Percentiles rank a stretch among this genome's conserved stretches.
Evolutionary conservation across 2,797 vertebrate genomes (phyloP).

Genomic region (Notamacropus eugenii): DNA sequence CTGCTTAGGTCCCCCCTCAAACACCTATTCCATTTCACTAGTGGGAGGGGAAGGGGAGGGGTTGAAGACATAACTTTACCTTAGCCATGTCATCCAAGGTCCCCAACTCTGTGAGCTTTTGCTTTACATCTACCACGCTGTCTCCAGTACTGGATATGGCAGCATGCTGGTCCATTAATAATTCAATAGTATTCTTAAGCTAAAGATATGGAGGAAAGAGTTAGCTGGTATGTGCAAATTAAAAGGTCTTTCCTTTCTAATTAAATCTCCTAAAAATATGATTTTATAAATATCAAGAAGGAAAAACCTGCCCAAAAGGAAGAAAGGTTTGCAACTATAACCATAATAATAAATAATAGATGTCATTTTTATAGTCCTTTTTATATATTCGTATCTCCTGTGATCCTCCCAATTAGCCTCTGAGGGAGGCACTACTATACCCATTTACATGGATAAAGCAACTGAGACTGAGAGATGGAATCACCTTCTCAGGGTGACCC

Average conservation of each 20-base stretch:
- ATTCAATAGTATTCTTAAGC: constrained; percentile 90
- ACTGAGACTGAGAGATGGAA: neutral
- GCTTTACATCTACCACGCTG: constrained; percentile 88
- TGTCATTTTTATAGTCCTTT: neutral
- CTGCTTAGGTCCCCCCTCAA: neutral
- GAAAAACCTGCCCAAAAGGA: neutral
- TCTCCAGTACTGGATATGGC: constrained; percentile 87
- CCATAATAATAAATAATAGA: constrained; percentile 34
- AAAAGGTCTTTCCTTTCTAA: constrained; percentile 41
- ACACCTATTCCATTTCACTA: neutral
- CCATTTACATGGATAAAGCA: neutral
- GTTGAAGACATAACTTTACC: constrained; percentile 83
- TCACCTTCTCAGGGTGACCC: neutral
- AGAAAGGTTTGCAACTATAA: constrained; percentile 46
- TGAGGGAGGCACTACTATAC: neutral
- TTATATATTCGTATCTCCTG: neutral
- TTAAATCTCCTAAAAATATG: constrained; percentile 7
- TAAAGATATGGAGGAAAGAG: constrained; percentile 79
- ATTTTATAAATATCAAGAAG: constrained; percentile 22
- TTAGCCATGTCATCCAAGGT: constrained; percentile 89
- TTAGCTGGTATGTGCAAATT: constrained; percentile 59
- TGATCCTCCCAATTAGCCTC: neutral
- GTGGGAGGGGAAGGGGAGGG: neutral
- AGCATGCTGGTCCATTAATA: constrained; percentile 89
- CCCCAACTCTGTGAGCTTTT: constrained; percentile 89